Evolutionary conservation across 2,113 vertebrate species (phyloP), one percentile per base, ranked within the genome.

Genomic region (Chrysemys picta): DNA sequence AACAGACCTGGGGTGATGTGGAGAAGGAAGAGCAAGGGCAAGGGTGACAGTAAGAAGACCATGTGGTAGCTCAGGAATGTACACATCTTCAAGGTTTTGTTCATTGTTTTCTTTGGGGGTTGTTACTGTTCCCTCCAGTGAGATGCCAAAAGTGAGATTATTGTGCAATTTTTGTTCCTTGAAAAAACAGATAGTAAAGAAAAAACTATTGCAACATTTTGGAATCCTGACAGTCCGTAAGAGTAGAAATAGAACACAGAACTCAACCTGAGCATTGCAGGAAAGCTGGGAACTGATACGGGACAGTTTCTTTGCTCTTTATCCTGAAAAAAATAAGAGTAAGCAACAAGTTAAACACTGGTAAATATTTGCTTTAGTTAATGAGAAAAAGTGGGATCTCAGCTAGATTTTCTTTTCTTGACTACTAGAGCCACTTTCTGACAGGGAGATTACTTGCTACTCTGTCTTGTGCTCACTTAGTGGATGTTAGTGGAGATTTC

Each of bases 21-120:
- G 22, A 45, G 53, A 86, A 16, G 38, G 89, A 9, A 84, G 42
- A 92, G 4, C 27, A 83, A 1, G 5, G 22, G 54, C 62, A 3
- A 91, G 12, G 25, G 19, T 72, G 78, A 91, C 57, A 93, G 24
- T 59, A 80, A 9, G 5, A n/a, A 85, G 76, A 88, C 10, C 4
- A 25, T 8, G 17, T 50, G 65, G 12, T 92, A 31, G 29, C 52
- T 57, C 52, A 47, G 69, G 78, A 45, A 59, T 24, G 17, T 0
- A 4, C 45, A 56, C 8, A 3, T 87, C 3, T 0, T 56, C 29
- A 54, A 0, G 0, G 42, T 56, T 72, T 86, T 86, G 89, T 22
- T 25, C 2, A 59, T 45, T 10, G 5, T 12, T 80, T 93, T 53
- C 49, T 35, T 65, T 50, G 80, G 25, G 52, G 21, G 49, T n/a